A percentile compares a stretch with the other conserved stretches of the same genome.
Conservation (phyloP, 2,888 invertebrate species). For the Tortricodes alternella region DNA sequence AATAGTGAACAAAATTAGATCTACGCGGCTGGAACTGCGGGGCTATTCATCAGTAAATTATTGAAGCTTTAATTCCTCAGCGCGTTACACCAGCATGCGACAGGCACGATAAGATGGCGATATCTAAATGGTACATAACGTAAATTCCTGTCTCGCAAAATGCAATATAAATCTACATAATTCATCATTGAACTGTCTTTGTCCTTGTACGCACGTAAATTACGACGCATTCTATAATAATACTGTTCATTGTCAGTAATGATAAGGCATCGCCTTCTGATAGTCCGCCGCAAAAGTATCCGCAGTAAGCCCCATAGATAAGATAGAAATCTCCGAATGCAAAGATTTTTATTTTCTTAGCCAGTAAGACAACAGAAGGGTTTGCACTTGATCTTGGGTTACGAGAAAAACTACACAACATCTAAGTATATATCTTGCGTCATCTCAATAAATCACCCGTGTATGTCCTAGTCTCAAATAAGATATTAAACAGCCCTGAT, state of each 20-base stretch:
- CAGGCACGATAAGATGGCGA: conserved; percentile 8
- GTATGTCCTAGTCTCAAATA: too few species aligned
- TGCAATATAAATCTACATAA: conserved; percentile 25
- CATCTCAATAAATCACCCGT: too few species aligned
- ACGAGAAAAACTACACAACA: conserved; percentile 19
- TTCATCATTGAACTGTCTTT: conserved; percentile 19
- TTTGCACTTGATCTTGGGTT: conserved; percentile 18
- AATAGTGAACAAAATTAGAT: too few species aligned
- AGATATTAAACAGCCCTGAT: too few species aligned
- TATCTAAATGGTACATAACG: conserved; percentile 6
- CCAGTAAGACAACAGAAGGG: conserved; percentile 24
- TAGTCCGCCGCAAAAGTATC: conserved; percentile 19
- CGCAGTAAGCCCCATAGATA: conserved; percentile 24
- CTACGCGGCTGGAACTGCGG: too few species aligned
- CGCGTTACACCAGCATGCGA: neutral
- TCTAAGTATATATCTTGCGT: conserved; percentile 7
- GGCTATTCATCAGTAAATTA: too few species aligned
- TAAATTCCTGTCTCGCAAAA: conserved; percentile 7
- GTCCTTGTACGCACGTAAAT: conserved; percentile 16
- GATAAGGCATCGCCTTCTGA: conserved; percentile 27
- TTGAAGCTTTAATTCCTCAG: too few species aligned
- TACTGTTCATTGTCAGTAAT: conserved; percentile 26
- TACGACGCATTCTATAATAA: conserved; percentile 7
- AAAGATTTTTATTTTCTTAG: conserved; percentile 17
- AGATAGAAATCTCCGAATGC: conserved; percentile 29